Percentiles rank a stretch among this genome's conserved stretches.
Evolutionary conservation across 2,888 invertebrate genomes (phyloP).

Genomic region (Dryococelus australis): DNA sequence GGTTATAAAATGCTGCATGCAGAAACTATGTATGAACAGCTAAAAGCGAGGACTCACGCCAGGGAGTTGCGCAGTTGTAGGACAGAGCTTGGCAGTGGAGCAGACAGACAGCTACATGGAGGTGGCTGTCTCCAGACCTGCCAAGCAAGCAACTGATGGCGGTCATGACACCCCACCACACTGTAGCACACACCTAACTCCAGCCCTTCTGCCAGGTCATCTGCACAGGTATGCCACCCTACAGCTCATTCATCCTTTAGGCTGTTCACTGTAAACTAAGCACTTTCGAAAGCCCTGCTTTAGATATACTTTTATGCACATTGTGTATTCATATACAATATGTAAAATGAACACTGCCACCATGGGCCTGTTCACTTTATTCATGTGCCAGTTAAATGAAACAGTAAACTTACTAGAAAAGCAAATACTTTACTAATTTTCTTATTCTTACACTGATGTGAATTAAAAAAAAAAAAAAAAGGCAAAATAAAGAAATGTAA

Average conservation of each 20-base stretch:
- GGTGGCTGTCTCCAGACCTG: slow-evolving; percentile 3
- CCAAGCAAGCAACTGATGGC: slow-evolving; percentile 35
- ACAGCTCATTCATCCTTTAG: neutral
- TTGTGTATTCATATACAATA: no score
- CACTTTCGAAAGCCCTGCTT: neutral
- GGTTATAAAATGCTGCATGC: no score
- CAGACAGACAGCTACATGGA: neutral
- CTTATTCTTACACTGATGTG: no score
- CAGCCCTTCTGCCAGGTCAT: slow-evolving; percentile 45
- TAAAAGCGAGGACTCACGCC: neutral
- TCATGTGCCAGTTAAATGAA: no score
- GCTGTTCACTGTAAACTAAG: neutral
- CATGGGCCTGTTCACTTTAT: no score
- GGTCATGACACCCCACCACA: slow-evolving; percentile 45
- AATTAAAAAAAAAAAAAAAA: no score
- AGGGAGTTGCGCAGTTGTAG: neutral
- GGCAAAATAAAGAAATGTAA: no score
- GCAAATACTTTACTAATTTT: no score
- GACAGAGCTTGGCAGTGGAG: no score
- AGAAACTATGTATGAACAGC: neutral
- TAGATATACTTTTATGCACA: no score
- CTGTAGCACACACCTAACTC: slow-evolving; percentile 48
- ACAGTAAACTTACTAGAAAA: no score
- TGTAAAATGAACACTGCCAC: no score
- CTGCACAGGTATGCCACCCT: slow-evolving; percentile 35